A percentile compares a stretch with the other conserved stretches of the same genome.
These are phyloP conservation scores for Notothenia rossii DNA, from an alignment of 2,113 vertebrate genomes.

Conservation along the genomic window DNA sequence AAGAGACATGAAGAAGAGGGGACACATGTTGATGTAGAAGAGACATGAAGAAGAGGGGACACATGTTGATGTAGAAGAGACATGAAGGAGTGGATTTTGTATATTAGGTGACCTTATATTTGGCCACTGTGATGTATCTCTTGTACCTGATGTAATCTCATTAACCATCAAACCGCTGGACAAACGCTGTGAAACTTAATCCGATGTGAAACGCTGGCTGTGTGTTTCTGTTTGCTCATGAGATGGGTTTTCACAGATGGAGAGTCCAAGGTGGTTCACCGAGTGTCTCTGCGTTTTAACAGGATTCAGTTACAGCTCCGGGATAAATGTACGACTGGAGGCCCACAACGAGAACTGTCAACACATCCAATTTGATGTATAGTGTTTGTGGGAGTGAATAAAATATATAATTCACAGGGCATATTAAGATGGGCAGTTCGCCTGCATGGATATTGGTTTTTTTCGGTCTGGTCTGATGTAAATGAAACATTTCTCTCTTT, in stretches of 20 bases:
- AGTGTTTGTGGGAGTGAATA: slow-evolving; percentile 2
- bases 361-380: slow-evolving; percentile 31
- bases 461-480: too few species aligned
- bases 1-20: too few species aligned
- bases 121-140: slow-evolving; percentile 8
- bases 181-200: slow-evolving; percentile 45
- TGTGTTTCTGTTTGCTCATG: slow-evolving; percentile 46
- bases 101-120: slow-evolving; percentile 28
- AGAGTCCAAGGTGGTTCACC: slow-evolving; percentile 34
- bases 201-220: slow-evolving; percentile 3
- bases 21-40: too few species aligned
- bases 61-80: too few species aligned
- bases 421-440: slow-evolving; percentile 15
- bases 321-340: slow-evolving; percentile 43
- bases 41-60: too few species aligned
- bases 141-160: slow-evolving; percentile 29
- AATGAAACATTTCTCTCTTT: slow-evolving; percentile 4
- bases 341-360: slow-evolving; percentile 45
- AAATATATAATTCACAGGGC: slow-evolving; percentile 26
- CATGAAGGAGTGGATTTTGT: too few species aligned
- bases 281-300: slow-evolving; percentile 42
- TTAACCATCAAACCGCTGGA: slow-evolving; percentile 49
- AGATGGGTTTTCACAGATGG: slow-evolving; percentile 56
- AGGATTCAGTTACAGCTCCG: slow-evolving; percentile 25
- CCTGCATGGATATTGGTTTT: not conserved